Evolutionary conservation across 2,888 invertebrate genomes (phyloP), one percentile per base, ranked within the genome.

Genomic region (Chrysodeixis includens): DNA sequence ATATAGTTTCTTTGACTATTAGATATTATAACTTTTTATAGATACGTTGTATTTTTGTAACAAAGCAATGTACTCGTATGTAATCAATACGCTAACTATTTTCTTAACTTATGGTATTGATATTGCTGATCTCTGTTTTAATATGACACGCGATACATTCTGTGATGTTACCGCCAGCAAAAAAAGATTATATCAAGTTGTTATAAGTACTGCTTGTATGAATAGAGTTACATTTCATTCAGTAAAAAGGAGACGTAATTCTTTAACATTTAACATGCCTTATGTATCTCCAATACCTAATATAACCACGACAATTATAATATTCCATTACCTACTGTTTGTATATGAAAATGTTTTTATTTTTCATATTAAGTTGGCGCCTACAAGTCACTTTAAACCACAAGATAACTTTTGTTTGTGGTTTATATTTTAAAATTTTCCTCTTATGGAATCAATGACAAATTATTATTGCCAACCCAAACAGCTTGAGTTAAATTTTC

Each of bases 121-220:
- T 56, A n/a, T 18, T 18, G 32, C 30, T 10, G 49, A 12, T 55
- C 14, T 58, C 20, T 14, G 14, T 56, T 56, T 57, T 40, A 55
- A 0, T 16, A 20, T 67, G 53, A 49, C 10, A 49, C 20, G 18
- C 20, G 46, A 49, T 49, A 49, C 46, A 18, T 18, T 20, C 40
- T 49, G 46, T 20, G 46, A 49, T 10, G 18, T 49, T 12, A 20
- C 46, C 46, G 46, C 46, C 10, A 44, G 16, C 9, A 49, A 20
- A 18, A 2, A 2, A 8, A 49, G 20, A 49, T 49, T 20, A 20
- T 49, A 49, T 49, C 46, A 49, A 20, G 20, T 49, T 49, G 46
- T 18, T 16, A 10, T 49, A 20, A 49, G 46, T n/a, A 7, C 14
- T 35, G 12, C 35, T 12, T n/a, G 0, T 14, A 35, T 14, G 5